Evolutionary conservation across 2,888 invertebrate species (phyloP).

Genomic region (Parascotia fuliginaria): DNA sequence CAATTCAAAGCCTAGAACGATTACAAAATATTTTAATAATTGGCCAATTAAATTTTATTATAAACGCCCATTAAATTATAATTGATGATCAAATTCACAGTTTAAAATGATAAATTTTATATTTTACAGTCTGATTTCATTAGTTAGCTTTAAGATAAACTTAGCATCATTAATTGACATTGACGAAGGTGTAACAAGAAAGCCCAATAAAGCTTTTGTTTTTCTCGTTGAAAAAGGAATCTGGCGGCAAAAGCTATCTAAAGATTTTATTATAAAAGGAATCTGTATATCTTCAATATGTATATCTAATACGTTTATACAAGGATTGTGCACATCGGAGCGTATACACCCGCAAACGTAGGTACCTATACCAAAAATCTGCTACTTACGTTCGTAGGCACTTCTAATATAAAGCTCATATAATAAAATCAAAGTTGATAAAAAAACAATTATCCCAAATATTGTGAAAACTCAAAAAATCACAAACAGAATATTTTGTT

Average conservation of each 20-base stretch:
- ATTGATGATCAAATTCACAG: conserved; percentile 11
- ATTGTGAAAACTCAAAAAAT: too few relatives aligned
- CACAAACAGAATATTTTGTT: too few relatives aligned
- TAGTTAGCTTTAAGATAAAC: conserved; percentile 35
- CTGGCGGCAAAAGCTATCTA: conserved; percentile 42
- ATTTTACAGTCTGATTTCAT: conserved; percentile 19
- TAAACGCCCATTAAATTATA: conserved; percentile 10
- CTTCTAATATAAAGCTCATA: too few relatives aligned
- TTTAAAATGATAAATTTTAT: neutral
- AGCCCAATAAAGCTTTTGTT: conserved; percentile 55
- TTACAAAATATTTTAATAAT: conserved; percentile 7
- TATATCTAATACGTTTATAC: conserved; percentile 27
- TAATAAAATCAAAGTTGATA: too few relatives aligned
- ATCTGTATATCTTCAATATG: conserved; percentile 31
- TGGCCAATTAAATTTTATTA: neutral
- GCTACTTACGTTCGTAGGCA: too few relatives aligned
- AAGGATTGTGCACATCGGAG: neutral
- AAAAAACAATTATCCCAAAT: too few relatives aligned
- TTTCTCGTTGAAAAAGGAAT: conserved; percentile 45
- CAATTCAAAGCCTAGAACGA: conserved; percentile 25
- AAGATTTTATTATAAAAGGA: conserved; percentile 32
- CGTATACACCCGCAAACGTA: neutral
- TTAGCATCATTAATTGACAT: conserved; percentile 71
- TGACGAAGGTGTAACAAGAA: conserved; percentile 68
- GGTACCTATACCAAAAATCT: too few relatives aligned